These are phyloP conservation scores for Megalops cyprinoides DNA, from an alignment of 2,797 vertebrate species.

Conservation along the genomic window DNA sequence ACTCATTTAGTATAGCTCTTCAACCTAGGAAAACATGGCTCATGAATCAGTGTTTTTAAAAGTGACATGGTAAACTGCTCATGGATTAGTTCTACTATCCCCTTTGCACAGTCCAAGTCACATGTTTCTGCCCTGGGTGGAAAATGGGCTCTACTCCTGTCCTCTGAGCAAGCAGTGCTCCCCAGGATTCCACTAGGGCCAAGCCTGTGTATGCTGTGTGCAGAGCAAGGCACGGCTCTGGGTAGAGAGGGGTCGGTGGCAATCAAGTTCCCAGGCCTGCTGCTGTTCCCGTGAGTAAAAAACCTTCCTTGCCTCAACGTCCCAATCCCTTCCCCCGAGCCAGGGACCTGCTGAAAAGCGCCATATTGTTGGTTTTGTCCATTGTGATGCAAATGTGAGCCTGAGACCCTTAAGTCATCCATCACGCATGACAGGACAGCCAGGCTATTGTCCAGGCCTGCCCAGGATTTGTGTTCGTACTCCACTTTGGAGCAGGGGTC, in stretches of 20 bases:
- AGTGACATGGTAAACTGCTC: background rate
- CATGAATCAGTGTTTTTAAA: background rate
- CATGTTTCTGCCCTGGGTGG: constrained; percentile 31
- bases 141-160: constrained; percentile 52
- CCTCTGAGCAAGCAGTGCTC: constrained; percentile 51
- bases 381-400: constrained; percentile 88
- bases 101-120: constrained; percentile 50
- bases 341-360: constrained; percentile 75
- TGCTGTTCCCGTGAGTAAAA: constrained; percentile 69
- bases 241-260: background rate
- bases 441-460: constrained; percentile 75
- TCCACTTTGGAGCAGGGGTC: constrained; percentile 44
- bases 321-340: constrained; percentile 40
- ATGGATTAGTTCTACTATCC: constrained; percentile 34
- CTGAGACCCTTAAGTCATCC: constrained; percentile 88
- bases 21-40: too few relatives aligned
- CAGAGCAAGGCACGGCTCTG: background rate
- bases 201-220: too few relatives aligned
- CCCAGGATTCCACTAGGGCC: constrained; percentile 52
- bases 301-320: constrained; percentile 59
- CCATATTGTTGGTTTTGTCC: constrained; percentile 84
- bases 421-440: constrained; percentile 85
- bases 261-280: background rate
- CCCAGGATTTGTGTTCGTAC: constrained; percentile 40
- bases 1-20: too few relatives aligned